Evolutionary conservation across 2,113 vertebrate genomes (phyloP), one percentile per base, ranked within the genome.

Genomic region (Zapornia atra): DNA sequence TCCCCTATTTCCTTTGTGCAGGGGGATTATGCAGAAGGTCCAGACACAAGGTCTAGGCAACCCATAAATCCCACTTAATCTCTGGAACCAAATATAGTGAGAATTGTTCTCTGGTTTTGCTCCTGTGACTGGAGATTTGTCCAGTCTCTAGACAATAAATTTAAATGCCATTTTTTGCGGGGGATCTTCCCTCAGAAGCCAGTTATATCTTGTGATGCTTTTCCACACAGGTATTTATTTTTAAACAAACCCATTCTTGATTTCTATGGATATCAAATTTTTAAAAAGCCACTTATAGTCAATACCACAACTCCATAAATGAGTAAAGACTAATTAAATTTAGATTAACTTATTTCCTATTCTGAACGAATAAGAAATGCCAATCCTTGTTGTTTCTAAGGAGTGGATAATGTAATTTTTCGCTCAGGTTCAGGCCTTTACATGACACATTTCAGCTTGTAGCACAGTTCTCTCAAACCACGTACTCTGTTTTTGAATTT

Each of bases 401-500:
- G 56, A 84, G 77, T 57, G 13, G 71, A 15, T 86, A 85, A 57
- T 5, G 18, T 51, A 86, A 65, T 81, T 92, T 96, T 95, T 95
- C 88, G 94, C 46, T 48, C 72, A 51, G 57, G 29, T 51, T 92
- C 84, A 85, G 82, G 96, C 14, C 34, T 96, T 87, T 70, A 69
- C 21, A 31, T 88, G 88, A 17, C 66, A 91, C 84, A 76, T 88
- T 94, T 96, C 70, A 54, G 19, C 78, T 92, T 82, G 77, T 63
- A 96, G 65, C 81, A 93, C n/a, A 92, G 61, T 95, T 14, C 98
- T 96, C 89, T 97, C 64, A 95, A 95, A 34, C 40, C 51, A 77
- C 15, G 51, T 93, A 21, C 34, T 53, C 11, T 33, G 19, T 28
- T 73, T 93, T 83, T 66, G 26, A 53, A 18, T 57, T 53, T 33